Conservation (phyloP, 2,797 vertebrate genomes). For the Schizopygopsis pylzovi region DNA sequence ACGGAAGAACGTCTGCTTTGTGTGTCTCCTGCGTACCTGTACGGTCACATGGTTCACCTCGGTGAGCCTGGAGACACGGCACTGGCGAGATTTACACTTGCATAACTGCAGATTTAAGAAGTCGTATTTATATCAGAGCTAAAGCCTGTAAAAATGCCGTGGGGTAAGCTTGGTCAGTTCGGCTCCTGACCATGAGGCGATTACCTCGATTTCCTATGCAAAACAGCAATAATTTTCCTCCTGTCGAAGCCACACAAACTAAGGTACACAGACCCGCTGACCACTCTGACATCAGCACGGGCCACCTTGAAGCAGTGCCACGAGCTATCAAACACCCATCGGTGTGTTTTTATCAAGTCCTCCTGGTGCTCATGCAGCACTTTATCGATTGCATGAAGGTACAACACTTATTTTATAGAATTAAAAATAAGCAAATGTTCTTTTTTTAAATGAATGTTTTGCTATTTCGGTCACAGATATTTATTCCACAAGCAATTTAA, state of each 20-base stretch:
- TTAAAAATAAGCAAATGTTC: not conserved
- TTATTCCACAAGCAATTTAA: conserved; percentile 52
- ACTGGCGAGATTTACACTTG: conserved; percentile 70
- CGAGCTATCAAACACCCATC: conserved; percentile 15
- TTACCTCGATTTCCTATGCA: conserved; percentile 72
- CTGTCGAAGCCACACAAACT: conserved; percentile 70
- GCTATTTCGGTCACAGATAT: conserved; percentile 45
- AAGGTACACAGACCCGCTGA: conserved; percentile 76
- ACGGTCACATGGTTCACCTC: conserved; percentile 52
- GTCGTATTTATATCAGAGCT: conserved; percentile 67
- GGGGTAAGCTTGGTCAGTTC: conserved; percentile 59
- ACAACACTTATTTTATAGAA: not conserved
- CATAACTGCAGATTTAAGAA: conserved; percentile 68
- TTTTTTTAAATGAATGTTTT: not conserved
- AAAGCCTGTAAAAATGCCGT: conserved; percentile 64
- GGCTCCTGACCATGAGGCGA: conserved; percentile 60
- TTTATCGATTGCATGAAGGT: not conserved
- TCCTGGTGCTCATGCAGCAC: conserved; percentile 2
- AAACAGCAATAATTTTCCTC: conserved; percentile 72
- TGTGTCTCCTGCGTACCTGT: conserved; percentile 42
- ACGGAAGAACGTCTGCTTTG: conserved; percentile 60
- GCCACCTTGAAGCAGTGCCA: conserved; percentile 74
- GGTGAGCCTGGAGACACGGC: conserved; percentile 60
- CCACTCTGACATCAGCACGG: conserved; percentile 75
- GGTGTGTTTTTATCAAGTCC: not conserved